A percentile compares a stretch with the other conserved stretches of the same genome.
phyloP scores from a whole-genome alignment of 2,113 vertebrate genomes.

The Smithornis capensis region DNA sequence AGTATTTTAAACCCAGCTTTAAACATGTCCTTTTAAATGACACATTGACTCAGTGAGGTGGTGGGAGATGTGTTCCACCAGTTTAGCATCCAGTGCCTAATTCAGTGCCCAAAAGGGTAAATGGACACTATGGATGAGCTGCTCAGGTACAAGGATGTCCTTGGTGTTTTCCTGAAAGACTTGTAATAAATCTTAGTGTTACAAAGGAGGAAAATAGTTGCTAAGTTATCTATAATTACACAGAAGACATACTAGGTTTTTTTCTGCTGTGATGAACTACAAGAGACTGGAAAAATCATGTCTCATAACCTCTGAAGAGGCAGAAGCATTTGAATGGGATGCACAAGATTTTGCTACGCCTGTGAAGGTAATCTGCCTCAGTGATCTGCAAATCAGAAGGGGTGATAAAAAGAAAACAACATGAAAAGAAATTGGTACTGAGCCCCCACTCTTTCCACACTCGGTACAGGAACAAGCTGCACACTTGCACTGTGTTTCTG shows the following conservation, averaged over 20 bases:
- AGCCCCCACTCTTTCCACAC: not conserved
- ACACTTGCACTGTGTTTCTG: not conserved
- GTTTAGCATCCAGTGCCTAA: not conserved
- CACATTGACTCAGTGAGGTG: not conserved
- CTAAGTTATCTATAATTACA: not conserved
- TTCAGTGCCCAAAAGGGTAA: not conserved
- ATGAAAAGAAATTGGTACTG: not conserved
- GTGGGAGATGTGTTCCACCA: not conserved
- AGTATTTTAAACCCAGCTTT: not conserved
- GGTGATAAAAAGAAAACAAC: not conserved
- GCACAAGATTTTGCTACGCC: not conserved
- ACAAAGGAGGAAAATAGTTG: not conserved
- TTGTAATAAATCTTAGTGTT: not conserved
- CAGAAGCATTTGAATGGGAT: not conserved
- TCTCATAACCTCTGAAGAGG: not conserved
- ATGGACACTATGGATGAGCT: fast-evolving
- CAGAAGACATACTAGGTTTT: not conserved
- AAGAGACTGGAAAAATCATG: not conserved
- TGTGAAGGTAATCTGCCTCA: not conserved
- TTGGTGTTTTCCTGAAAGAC: not conserved
- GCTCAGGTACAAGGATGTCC: not conserved
- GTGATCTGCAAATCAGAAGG: not conserved
- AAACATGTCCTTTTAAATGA: not conserved
- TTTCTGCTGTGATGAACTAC: not conserved
- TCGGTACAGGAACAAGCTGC: not conserved